phyloP scores from a whole-genome alignment of 2,797 vertebrate genomes.

The Pangasius djambal region DNA sequence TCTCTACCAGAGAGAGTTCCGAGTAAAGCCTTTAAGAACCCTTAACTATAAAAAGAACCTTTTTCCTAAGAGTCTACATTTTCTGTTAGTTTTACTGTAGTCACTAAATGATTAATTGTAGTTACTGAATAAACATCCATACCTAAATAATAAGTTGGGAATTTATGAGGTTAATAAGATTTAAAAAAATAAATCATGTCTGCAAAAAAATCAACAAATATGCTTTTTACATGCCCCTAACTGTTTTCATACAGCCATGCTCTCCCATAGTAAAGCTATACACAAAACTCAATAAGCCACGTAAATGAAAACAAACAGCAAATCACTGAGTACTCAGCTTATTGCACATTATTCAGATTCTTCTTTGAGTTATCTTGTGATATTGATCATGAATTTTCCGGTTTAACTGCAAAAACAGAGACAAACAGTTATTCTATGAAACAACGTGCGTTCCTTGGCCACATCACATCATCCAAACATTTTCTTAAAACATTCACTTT shows the following conservation, averaged over 20 bases:
- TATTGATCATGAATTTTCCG: neutral
- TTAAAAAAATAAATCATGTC: neutral
- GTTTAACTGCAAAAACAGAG: neutral
- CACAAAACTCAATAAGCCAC: neutral
- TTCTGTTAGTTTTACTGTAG: neutral
- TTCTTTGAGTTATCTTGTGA: neutral
- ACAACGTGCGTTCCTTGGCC: neutral
- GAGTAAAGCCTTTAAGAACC: neutral
- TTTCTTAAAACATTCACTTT: slow-evolving; percentile 15
- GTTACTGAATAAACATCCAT: neutral
- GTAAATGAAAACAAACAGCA: neutral
- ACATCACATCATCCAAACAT: slow-evolving; percentile 11
- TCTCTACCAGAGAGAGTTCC: neutral
- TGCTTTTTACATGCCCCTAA: neutral
- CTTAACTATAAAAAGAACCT: neutral
- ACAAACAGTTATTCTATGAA: neutral
- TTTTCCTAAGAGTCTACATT: neutral
- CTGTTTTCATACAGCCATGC: neutral
- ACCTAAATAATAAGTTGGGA: neutral
- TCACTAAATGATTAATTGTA: neutral
- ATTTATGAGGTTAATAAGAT: neutral
- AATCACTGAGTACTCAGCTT: neutral
- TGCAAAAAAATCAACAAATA: neutral
- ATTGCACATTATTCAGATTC: neutral
- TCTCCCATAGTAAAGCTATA: neutral